Percentiles rank a stretch among this genome's conserved stretches.
These are phyloP conservation scores for Drosophila nr. fundita DNA, from an alignment of 2,888 invertebrate genomes.

Conservation along the genomic window DNA sequence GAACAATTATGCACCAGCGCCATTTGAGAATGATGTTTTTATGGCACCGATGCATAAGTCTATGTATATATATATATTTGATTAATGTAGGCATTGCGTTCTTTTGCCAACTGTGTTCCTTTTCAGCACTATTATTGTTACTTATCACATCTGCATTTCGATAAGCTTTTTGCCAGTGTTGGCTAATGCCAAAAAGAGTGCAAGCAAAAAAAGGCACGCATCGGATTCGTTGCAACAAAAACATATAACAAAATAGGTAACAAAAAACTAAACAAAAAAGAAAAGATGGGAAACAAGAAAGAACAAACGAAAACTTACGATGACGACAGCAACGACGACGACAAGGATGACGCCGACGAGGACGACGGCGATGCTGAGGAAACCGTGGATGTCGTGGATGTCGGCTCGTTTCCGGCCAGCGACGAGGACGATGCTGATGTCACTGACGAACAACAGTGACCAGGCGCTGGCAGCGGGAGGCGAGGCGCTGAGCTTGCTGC, in stretches of 20 bases:
- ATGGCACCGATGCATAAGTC: not conserved
- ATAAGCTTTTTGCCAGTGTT: constrained; percentile 27
- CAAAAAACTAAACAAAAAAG: constrained; percentile 15
- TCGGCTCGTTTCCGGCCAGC: constrained; percentile 36
- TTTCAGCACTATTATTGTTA: not conserved
- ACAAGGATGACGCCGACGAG: constrained; percentile 41
- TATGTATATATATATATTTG: not conserved
- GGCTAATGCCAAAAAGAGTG: constrained; percentile 11
- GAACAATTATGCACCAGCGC: not conserved
- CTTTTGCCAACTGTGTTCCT: not conserved
- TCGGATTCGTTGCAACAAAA: constrained; percentile 16
- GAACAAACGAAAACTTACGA: constrained; percentile 62
- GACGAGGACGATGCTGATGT: constrained; percentile 53
- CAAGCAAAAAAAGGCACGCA: constrained; percentile 15
- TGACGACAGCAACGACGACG: constrained; percentile 54
- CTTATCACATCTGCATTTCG: not conserved
- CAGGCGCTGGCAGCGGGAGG: constrained; percentile 26
- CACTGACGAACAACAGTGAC: constrained; percentile 69
- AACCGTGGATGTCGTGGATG: constrained; percentile 54
- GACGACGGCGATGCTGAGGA: constrained; percentile 37
- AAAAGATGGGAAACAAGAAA: not conserved
- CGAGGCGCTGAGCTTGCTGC: constrained; percentile 14
- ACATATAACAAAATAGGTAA: constrained; percentile 22
- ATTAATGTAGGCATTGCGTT: not conserved
- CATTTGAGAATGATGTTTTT: not conserved